phyloP scores from a whole-genome alignment of 2,113 vertebrate species.

The Pavo muticus region DNA sequence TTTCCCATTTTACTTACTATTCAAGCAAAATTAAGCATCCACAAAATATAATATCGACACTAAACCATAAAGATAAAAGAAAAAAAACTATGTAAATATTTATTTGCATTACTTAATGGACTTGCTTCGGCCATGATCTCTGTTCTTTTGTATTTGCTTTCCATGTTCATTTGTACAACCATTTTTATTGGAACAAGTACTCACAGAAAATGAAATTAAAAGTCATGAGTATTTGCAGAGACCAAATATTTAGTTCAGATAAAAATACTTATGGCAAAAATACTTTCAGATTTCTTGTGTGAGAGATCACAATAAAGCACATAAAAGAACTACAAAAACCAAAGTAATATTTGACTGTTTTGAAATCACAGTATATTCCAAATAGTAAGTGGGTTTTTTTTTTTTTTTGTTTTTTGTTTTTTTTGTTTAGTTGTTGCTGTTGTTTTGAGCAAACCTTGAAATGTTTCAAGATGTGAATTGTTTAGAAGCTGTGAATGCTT shows the following conservation, averaged over 20 bases:
- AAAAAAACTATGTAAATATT: background rate
- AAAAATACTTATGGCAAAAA: background rate
- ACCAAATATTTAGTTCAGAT: background rate
- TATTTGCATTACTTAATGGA: constrained; percentile 13
- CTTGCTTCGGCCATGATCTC: background rate
- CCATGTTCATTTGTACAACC: background rate
- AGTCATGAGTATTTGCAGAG: constrained; percentile 3
- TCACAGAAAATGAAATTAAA: constrained; percentile 9
- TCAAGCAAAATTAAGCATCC: background rate
- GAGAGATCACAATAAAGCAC: background rate
- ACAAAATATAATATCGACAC: background rate
- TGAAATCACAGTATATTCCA: background rate
- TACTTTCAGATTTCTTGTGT: background rate
- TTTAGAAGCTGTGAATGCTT: background rate
- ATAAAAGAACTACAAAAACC: background rate
- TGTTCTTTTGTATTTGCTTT: background rate
- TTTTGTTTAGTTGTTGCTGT: background rate
- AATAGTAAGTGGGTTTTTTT: background rate
- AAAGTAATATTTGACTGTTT: background rate
- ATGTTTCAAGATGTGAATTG: background rate
- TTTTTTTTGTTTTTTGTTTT: background rate
- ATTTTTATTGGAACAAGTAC: background rate
- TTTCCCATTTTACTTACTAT: background rate
- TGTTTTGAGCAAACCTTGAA: background rate
- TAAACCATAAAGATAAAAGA: background rate